These are phyloP conservation scores for Dasyprocta punctata DNA, from an alignment of 2,113 vertebrate genomes.

Conservation along the genomic window DNA sequence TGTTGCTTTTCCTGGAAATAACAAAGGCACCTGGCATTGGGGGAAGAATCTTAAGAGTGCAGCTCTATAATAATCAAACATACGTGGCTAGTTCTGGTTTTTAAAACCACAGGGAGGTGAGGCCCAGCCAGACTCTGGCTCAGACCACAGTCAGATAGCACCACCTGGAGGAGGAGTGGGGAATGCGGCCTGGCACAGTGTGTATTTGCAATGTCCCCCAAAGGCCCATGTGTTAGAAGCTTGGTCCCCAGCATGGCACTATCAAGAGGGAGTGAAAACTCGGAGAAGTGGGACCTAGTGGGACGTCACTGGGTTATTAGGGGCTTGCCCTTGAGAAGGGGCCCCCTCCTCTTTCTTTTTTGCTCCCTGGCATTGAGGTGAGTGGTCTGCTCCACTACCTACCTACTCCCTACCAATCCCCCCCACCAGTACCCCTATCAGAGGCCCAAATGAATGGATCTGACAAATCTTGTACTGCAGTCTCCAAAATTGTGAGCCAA, in stretches of 20 bases:
- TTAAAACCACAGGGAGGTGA: not conserved
- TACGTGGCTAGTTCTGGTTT: not conserved
- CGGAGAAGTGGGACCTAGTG: not conserved
- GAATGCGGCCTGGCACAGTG: not conserved
- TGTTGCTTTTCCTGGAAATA: constrained; percentile 83
- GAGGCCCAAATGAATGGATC: not conserved
- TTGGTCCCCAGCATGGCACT: not conserved
- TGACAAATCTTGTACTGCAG: not conserved
- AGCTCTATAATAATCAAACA: constrained; percentile 41
- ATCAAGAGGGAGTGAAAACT: not conserved
- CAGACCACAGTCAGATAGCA: constrained; percentile 22
- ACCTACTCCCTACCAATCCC: not conserved
- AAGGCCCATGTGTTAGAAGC: not conserved
- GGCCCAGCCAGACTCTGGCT: not conserved
- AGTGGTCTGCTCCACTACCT: not conserved
- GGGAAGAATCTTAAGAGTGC: not conserved
- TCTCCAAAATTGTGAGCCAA: not conserved
- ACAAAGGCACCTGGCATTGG: constrained; percentile 62
- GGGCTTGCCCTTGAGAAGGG: not conserved
- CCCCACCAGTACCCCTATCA: not conserved
- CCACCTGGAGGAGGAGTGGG: constrained; percentile 63
- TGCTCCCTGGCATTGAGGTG: not conserved
- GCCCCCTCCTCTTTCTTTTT: not conserved
- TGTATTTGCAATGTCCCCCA: not conserved
- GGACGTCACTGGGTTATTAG: not conserved